Conservation (phyloP, 2,797 vertebrate genomes). For the Champsocephalus esox region DNA sequence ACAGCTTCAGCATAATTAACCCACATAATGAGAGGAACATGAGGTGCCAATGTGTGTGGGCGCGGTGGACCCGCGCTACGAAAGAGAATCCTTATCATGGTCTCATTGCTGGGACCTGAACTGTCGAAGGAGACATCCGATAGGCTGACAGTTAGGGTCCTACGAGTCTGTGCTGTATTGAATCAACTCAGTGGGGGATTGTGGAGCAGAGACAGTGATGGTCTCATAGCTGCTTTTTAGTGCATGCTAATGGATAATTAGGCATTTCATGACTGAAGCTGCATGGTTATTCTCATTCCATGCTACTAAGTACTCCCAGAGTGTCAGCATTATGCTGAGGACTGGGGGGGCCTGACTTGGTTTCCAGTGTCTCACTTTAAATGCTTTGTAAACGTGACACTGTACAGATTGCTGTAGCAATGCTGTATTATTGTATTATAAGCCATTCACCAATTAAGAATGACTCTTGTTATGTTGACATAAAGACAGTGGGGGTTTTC, state of each 20-base stretch:
- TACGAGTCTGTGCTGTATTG: constrained; percentile 40
- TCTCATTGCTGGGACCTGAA: constrained; percentile 54
- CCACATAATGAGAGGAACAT: constrained; percentile 75
- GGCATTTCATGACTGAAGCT: constrained; percentile 68
- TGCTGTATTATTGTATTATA: too few species aligned
- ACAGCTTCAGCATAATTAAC: constrained; percentile 84
- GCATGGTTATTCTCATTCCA: constrained; percentile 70
- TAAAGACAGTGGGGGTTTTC: too few species aligned
- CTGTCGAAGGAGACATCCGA: constrained; percentile 59
- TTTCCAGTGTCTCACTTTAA: constrained; percentile 28
- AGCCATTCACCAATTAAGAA: too few species aligned
- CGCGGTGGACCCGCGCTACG: constrained; percentile 21
- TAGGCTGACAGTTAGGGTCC: constrained; percentile 51
- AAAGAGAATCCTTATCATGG: constrained; percentile 45
- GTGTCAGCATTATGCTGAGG: constrained; percentile 51
- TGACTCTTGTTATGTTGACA: too few species aligned
- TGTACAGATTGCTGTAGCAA: too few species aligned
- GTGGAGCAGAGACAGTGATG: constrained; percentile 53
- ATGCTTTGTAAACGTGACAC: not conserved
- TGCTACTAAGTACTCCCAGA: constrained; percentile 69
- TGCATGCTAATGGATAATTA: constrained; percentile 76
- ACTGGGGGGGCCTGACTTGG: constrained; percentile 8
- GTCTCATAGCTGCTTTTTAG: constrained; percentile 66
- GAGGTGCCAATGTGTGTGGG: constrained; percentile 51
- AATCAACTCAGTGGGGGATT: constrained; percentile 56